A percentile compares a stretch with the other conserved stretches of the same genome.
These are phyloP conservation scores for Melitaea cinxia DNA, from an alignment of 1,140 invertebrate species.

Conservation along the genomic window DNA sequence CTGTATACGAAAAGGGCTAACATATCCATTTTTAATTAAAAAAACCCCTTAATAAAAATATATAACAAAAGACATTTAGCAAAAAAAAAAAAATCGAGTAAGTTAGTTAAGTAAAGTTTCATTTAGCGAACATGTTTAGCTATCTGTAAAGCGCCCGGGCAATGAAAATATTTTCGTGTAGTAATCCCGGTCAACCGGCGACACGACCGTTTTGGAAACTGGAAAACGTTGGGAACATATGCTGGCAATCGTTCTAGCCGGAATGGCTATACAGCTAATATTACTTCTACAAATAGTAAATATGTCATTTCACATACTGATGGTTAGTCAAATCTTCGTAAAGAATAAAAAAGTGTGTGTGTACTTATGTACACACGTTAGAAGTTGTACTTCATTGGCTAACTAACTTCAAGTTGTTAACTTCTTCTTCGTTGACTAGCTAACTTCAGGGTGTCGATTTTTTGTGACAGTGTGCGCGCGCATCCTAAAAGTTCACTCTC, in stretches of 20 bases:
- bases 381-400: too few species aligned
- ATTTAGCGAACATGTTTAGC: conserved; percentile 12
- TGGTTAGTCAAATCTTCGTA: too few species aligned
- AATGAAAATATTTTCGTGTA: conserved; percentile 13
- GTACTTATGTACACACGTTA: too few species aligned
- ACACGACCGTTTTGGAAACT: conserved; percentile 6
- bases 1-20: too few species aligned
- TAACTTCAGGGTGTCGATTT: too few species aligned
- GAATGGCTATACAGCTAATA: background rate
- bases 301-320: background rate
- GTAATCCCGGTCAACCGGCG: conserved; percentile 1
- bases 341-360: too few species aligned
- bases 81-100: background rate
- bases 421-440: too few species aligned
- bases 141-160: background rate
- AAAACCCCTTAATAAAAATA: too few species aligned
- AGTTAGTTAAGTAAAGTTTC: conserved; percentile 1
- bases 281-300: background rate
- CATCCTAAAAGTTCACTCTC: too few species aligned
- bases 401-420: too few species aligned
- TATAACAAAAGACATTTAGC: background rate
- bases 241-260: conserved; percentile 6
- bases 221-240: conserved; percentile 12
- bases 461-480: too few species aligned
- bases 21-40: too few species aligned